Percentiles rank a stretch among this genome's conserved stretches.
Conservation (phyloP, 2,797 vertebrate genomes). For the Channa striata region DNA sequence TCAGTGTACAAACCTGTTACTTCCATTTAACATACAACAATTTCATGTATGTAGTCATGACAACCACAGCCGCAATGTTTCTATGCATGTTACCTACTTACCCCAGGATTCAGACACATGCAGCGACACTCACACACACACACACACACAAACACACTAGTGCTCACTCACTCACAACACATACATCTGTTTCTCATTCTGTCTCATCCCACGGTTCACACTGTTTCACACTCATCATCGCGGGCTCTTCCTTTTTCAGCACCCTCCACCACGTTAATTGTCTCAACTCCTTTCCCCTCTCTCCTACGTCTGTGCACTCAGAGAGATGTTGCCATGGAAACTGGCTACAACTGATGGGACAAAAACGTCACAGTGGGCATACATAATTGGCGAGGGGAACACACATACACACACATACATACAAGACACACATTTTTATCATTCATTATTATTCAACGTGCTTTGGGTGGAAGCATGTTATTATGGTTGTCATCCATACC, state of each 20-base stretch:
- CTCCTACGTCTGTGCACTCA: conserved; percentile 76
- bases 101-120: conserved; percentile 18
- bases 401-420: conserved; percentile 6
- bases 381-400: conserved; percentile 64
- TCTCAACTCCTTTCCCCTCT: conserved; percentile 66
- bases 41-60: conserved; percentile 42
- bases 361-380: conserved; percentile 74
- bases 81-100: conserved; percentile 20
- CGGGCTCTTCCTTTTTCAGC: conserved; percentile 70
- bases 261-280: conserved; percentile 70
- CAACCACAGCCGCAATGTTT: conserved; percentile 11
- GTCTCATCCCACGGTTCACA: conserved; percentile 63
- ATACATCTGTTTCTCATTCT: conserved; percentile 56
- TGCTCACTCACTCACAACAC: conserved; percentile 37
- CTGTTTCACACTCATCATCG: conserved; percentile 59
- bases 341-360: conserved; percentile 85
- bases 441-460: conserved; percentile 73
- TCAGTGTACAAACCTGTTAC: not conserved
- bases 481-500: conserved; percentile 10
- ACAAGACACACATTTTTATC: conserved; percentile 32
- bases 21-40: conserved; percentile 3
- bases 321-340: conserved; percentile 86
- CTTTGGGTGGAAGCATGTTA: conserved; percentile 26
- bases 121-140: conserved; percentile 29
- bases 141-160: conserved; percentile 26